Evolutionary conservation across 2,113 vertebrate genomes (phyloP), one percentile per base, ranked within the genome.

Genomic region (Lynx canadensis): DNA sequence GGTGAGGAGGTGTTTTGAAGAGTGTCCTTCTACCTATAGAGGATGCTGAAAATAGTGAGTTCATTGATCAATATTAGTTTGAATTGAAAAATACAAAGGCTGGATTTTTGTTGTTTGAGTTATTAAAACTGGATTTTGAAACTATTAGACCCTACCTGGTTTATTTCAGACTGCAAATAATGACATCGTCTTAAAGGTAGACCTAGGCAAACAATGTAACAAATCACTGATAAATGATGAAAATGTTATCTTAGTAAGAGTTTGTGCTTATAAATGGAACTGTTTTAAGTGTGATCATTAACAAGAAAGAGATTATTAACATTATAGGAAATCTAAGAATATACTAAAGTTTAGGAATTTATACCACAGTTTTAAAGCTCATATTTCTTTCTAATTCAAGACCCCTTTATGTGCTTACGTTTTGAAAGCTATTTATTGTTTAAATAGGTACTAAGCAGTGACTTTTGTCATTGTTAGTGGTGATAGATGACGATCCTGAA

Each of bases 231-330:
- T 84, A 97, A 94, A 90, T 88, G 79, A 57, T 84, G 78, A 71
- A 94, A 95, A 93, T 82, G 7, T 94, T 25, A 45, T 82, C n/a
- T 73, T 95, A 94, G 4, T 90, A 98, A 97, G 50, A 79, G 65
- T 81, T 3, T 80, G 50, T 45, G 5, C 95, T 83, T 97, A 57
- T 97, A 95, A 98, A 94, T 96, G 23, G 78, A 38, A 92, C 41
- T 89, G 13, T 95, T 98, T 98, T 96, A 97, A 97, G 82, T 95
- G 48, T 29, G 96, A 78, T 57, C 97, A 93, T 97, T 98, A 97
- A 93, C 63, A 85, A 83, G 83, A 97, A 55, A 33, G 33, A 48
- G 15, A 68, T 90, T 97, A 97, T 84, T 81, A 96, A 80, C 50
- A 83, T 25, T 89, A 48, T 86, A 94, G 96, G 60, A 97, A 96